Base-by-base conservation (phyloP, 2,797 vertebrate species). In the Takifugu rubripes region DNA sequence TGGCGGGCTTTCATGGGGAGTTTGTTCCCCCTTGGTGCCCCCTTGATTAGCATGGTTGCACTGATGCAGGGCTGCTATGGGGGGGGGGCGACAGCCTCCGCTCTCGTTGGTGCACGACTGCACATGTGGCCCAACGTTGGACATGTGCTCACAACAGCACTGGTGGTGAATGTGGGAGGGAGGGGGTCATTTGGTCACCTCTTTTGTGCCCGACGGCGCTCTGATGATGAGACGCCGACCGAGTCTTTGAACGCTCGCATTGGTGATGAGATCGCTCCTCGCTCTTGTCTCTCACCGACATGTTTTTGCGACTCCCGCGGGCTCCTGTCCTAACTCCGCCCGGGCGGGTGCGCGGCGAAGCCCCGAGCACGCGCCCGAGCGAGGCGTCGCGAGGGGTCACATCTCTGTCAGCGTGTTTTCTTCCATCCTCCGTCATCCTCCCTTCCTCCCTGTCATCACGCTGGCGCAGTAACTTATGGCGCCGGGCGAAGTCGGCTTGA, bases 191-290 rank as follows among this genome's bases (percentile, higher is more conserved):
- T 76, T 77, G 86, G 82, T 81, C 83, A 70, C 17, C 61, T 86
- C 78, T 65, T 87, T 87, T 88, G 82, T 89, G 76, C 59, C 59
- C 56, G 61, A 61, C 43, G 65, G 27, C 21, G 60, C 85, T 88
- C 81, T 83, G 84, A 88, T 83, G 87, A 86, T 86, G 84, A 88
- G 83, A 89, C 59, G 51, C 52, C 45, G 5, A 48, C 77, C 56
- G 77, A 73, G 85, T 76, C 87, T 90, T 90, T 90, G 87, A 90
- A 88, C 86, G 83, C 86, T 80, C 83, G 86, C 85, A 89, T 87
- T 40, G 60, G 60, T 83, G 84, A 88, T 87, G 85, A 86, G 86
- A 74, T 56, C 62, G 77, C 66, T 73, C 72, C 62, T 75, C 71
- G 75, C 78, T 80, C 62, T n/a, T 68, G 69, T 63, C 66, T 66